phyloP scores from a whole-genome alignment of 2,888 invertebrate genomes.

The Platycheirus albimanus region DNA sequence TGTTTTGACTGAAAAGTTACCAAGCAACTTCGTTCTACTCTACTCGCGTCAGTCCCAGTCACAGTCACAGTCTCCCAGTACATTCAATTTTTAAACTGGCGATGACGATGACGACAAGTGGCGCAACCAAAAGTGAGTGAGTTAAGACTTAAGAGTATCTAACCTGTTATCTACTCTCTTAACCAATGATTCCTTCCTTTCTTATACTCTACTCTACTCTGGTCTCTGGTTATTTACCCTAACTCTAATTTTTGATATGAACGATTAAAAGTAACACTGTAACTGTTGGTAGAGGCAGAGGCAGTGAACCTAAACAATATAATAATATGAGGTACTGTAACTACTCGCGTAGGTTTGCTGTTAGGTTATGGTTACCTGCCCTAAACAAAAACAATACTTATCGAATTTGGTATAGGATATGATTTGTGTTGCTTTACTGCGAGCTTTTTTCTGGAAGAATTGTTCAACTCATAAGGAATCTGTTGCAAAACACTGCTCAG shows the following conservation, averaged over 20 bases:
- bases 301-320: constrained; percentile 1
- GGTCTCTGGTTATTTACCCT: constrained; percentile 2
- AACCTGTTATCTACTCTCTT: constrained; percentile 63
- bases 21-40: constrained; percentile 62
- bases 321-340: neutral
- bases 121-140: constrained; percentile 47
- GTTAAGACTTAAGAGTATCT: constrained; percentile 60
- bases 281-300: neutral
- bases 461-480: too few species aligned
- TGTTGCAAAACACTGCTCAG: too few species aligned
- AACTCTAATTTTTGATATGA: neutral
- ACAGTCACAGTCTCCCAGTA: too few species aligned
- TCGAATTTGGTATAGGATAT: too few species aligned
- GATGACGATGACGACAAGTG: constrained; percentile 50
- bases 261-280: constrained; percentile 3
- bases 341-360: neutral
- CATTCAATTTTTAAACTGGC: constrained; percentile 46
- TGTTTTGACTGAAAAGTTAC: constrained; percentile 74
- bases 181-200: neutral
- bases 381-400: too few species aligned
- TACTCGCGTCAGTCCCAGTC: constrained; percentile 33
- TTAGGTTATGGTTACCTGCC: neutral
- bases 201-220: neutral
- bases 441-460: too few species aligned
- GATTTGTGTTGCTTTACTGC: too few species aligned